phyloP scores from a whole-genome alignment of 2,797 vertebrate species.

The Acrocephalus scirpaceus region DNA sequence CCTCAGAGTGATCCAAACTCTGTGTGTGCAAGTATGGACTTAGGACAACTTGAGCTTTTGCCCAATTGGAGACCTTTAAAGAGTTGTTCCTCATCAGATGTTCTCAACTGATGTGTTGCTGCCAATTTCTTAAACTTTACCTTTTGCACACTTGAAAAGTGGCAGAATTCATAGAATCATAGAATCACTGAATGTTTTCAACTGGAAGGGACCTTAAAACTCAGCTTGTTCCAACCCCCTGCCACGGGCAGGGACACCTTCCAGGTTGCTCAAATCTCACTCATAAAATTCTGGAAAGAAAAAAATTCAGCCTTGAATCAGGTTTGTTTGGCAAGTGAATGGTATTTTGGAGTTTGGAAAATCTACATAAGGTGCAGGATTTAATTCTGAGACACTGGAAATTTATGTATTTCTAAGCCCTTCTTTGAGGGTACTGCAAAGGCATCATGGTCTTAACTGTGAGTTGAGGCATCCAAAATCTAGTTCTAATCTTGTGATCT shows the following conservation, averaged over 20 bases:
- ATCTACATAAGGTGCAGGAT: not conserved
- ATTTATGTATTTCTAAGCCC: not conserved
- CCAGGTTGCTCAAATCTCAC: not conserved
- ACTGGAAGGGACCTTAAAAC: not conserved
- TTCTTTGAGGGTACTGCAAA: not conserved
- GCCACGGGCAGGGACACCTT: not conserved
- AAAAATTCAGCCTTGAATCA: not conserved
- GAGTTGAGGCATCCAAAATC: not conserved
- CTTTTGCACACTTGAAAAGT: not conserved
- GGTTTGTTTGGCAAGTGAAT: not conserved
- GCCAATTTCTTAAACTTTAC: not conserved
- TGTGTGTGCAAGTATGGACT: accelerated
- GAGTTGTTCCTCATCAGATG: not conserved
- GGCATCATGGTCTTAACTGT: not conserved
- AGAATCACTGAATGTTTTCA: not conserved
- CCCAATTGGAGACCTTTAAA: not conserved
- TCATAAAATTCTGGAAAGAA: not conserved
- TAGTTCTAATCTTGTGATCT: not conserved
- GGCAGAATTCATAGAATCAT: not conserved
- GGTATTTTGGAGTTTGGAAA: not conserved
- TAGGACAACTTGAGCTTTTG: not conserved
- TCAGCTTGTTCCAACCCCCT: not conserved
- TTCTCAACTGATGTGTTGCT: not conserved
- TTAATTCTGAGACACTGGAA: not conserved
- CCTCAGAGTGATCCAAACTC: not conserved